Evolutionary conservation across 2,113 vertebrate genomes (phyloP).

Genomic region (Dasyurus viverrinus): DNA sequence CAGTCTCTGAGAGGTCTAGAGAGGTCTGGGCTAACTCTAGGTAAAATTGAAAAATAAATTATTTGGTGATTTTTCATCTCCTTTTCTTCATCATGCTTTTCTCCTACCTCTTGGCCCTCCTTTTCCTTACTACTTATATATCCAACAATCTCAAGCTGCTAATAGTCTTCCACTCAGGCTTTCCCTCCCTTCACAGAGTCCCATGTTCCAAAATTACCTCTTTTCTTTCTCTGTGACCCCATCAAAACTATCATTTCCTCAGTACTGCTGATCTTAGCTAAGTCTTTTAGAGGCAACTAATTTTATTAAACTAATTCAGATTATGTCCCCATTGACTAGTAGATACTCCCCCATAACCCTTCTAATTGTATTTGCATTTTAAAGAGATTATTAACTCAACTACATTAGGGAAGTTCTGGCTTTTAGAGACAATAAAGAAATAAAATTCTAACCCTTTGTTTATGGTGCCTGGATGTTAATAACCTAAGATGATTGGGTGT

Average conservation of each 20-base stretch:
- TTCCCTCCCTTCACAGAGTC: background rate
- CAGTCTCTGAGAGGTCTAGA: background rate
- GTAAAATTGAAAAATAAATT: background rate
- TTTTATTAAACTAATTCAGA: background rate
- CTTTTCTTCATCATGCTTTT: background rate
- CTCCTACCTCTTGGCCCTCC: background rate
- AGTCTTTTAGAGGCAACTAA: background rate
- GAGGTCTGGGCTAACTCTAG: background rate
- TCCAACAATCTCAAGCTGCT: background rate
- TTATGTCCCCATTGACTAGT: background rate
- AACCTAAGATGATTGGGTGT: background rate
- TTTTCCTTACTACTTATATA: background rate
- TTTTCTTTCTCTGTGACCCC: background rate
- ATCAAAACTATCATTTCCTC: background rate
- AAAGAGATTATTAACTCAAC: background rate
- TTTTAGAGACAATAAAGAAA: background rate
- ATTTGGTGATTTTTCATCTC: background rate
- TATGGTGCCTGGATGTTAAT: background rate
- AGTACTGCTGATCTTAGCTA: background rate
- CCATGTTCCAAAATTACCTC: background rate
- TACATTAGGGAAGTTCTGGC: background rate
- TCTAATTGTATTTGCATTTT: constrained; percentile 1
- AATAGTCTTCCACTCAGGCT: background rate
- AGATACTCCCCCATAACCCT: background rate
- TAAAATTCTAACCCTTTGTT: background rate